Evolutionary conservation across 2,113 vertebrate species (phyloP).

Genomic region (Tupaia tana): DNA sequence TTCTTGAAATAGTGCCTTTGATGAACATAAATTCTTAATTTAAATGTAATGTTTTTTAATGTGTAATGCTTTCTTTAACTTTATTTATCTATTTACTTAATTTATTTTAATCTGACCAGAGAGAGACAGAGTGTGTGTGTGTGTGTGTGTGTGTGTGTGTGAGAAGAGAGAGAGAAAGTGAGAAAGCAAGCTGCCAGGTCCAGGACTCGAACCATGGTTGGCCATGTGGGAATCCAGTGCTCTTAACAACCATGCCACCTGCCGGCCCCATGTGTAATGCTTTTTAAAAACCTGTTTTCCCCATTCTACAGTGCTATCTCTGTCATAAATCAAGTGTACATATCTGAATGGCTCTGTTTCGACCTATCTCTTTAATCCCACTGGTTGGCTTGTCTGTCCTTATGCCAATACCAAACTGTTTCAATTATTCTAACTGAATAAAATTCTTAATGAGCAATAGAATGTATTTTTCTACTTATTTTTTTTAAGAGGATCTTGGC

Average conservation of each 20-base stretch:
- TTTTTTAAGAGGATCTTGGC: constrained; percentile 35
- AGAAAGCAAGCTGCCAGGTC: too few relatives aligned
- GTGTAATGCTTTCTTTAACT: background rate
- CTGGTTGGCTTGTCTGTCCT: background rate
- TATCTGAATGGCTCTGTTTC: background rate
- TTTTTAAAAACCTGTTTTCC: background rate
- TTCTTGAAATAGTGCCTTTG: background rate
- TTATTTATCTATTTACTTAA: too few relatives aligned
- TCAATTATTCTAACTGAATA: background rate
- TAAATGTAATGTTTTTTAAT: constrained; percentile 17
- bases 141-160: too few relatives aligned
- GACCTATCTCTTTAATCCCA: background rate
- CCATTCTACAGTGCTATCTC: background rate
- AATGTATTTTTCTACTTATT: background rate
- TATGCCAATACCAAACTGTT: background rate
- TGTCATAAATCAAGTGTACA: background rate
- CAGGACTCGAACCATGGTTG: too few relatives aligned
- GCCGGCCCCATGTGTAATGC: background rate
- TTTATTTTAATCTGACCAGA: too few relatives aligned
- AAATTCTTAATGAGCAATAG: background rate
- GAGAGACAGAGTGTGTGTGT: too few relatives aligned
- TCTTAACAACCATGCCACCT: too few relatives aligned
- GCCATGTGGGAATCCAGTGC: too few relatives aligned
- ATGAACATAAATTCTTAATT: background rate
- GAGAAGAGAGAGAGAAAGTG: too few relatives aligned